Base-by-base conservation (phyloP, 1,140 invertebrate genomes). In the Heliconius himera region DNA sequence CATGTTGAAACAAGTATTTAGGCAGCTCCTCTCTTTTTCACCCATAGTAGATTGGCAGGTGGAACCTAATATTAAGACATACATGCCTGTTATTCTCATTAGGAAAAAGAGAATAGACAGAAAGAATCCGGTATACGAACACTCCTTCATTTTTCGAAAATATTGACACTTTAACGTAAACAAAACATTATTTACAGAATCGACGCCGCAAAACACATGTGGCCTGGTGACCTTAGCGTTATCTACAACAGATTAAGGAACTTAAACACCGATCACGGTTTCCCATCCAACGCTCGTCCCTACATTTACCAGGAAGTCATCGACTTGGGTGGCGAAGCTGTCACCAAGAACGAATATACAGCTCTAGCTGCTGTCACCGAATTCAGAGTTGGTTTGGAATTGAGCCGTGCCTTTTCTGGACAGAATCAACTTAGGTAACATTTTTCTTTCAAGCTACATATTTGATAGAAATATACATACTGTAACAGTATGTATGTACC, bases 271-370 rank as follows among this genome's bases (percentile, higher is more conserved):
- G 87, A 90, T 0, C 95, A 96, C 79, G 96, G 96, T 56, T 97
- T 97, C 89, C 89, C 95, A 4, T 82, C 85, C 1, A 94, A 95
- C 2, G 84, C 95, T 20, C 93, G 95, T 54, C 96, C 97, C 1
- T 97, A 96, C 87, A 95, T 98, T 81, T 97, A 95, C 88, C 97
- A 98, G 87, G 98, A 98, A 94, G 97, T 98, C 8, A 97, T 98
- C 72, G 97, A 98, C 90, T 93, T 96, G 9, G 85, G 97, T 56
- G 95, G 96, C 46, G 97, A 97, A 88, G 96, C 96, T 71, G 93
- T 98, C 73, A 95, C 93, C 18, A 95, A 95, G 38, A 85, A 88
- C 5, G 96, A 97, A 84, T 98, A 98, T 88, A 96, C 95, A 9
- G 81, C 91, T 2, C 90, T 97, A 2, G 97, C 96, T 29, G 93